Conservation (phyloP, 2,113 vertebrate species). For the Sarotherodon lohbergeri region DNA sequence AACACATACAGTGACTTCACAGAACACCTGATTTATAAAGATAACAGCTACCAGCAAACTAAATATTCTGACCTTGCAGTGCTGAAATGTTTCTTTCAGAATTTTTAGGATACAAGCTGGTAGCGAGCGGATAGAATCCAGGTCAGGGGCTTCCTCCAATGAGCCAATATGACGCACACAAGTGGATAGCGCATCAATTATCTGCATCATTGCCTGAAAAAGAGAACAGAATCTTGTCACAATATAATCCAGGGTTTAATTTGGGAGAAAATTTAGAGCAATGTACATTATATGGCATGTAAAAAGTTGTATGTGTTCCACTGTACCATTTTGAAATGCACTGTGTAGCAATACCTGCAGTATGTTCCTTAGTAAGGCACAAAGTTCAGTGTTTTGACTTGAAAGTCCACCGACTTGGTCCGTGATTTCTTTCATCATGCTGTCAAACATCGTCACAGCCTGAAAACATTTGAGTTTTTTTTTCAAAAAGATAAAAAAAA, state of each 20-base stretch:
- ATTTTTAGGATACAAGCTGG: conserved; percentile 80
- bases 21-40: not conserved
- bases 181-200: conserved; percentile 75
- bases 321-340: not conserved
- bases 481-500: not conserved
- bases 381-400: conserved; percentile 81
- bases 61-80: conserved; percentile 82
- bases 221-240: not conserved
- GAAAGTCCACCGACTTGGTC: conserved; percentile 78
- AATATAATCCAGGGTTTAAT: not conserved
- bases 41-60: not conserved
- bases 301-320: not conserved
- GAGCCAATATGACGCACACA: conserved; percentile 79
- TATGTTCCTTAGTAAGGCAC: conserved; percentile 74
- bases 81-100: conserved; percentile 81
- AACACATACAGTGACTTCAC: not conserved
- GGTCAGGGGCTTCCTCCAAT: conserved; percentile 63
- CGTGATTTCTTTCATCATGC: conserved; percentile 80
- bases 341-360: conserved; percentile 69
- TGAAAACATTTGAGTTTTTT: conserved; percentile 30
- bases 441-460: conserved; percentile 81
- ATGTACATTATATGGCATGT: not conserved
- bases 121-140: conserved; percentile 79
- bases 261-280: not conserved
- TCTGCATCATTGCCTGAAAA: conserved; percentile 78